Percentiles rank a stretch among this genome's conserved stretches.
phyloP scores from a whole-genome alignment of 1,140 invertebrate genomes.

The Chelonus insularis region DNA sequence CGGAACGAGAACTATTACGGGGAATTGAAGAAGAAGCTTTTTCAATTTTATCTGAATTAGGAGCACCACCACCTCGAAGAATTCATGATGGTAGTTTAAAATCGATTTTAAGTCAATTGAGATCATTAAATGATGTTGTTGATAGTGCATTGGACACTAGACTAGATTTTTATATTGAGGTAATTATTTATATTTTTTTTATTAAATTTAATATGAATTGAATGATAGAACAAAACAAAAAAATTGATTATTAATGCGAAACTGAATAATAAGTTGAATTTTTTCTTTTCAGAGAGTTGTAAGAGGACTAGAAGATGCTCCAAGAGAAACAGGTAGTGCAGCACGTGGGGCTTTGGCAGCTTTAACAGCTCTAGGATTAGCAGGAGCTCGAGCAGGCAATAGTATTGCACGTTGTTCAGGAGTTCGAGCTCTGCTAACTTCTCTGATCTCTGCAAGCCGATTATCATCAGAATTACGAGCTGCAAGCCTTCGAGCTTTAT shows the following conservation, averaged over 20 bases:
- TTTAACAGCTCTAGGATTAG: slow-evolving; percentile 57
- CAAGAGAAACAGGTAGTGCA: slow-evolving; percentile 40
- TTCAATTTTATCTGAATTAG: slow-evolving; percentile 44
- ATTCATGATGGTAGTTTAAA: slow-evolving; percentile 43
- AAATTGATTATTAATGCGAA: not conserved
- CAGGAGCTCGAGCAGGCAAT: slow-evolving; percentile 65
- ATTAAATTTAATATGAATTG: too few relatives aligned
- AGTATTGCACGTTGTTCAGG: slow-evolving; percentile 67
- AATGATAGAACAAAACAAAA: too few relatives aligned
- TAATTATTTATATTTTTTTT: too few relatives aligned
- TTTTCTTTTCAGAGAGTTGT: slow-evolving; percentile 46
- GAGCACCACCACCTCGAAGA: slow-evolving; percentile 45
- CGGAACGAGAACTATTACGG: slow-evolving; percentile 43
- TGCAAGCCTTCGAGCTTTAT: slow-evolving; percentile 65
- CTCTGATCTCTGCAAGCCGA: slow-evolving; percentile 36
- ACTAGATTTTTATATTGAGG: slow-evolving; percentile 55
- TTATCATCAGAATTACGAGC: slow-evolving; percentile 61
- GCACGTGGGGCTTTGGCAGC: slow-evolving; percentile 54
- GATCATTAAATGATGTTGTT: slow-evolving; percentile 41
- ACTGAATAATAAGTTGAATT: too few relatives aligned
- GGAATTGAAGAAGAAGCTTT: slow-evolving; percentile 49
- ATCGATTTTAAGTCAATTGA: slow-evolving; percentile 41
- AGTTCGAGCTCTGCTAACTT: slow-evolving; percentile 63
- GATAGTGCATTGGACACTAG: slow-evolving; percentile 44
- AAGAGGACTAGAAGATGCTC: slow-evolving; percentile 47